phyloP scores from a whole-genome alignment of 23 tunicate genomes.

The Styela clava region DNA sequence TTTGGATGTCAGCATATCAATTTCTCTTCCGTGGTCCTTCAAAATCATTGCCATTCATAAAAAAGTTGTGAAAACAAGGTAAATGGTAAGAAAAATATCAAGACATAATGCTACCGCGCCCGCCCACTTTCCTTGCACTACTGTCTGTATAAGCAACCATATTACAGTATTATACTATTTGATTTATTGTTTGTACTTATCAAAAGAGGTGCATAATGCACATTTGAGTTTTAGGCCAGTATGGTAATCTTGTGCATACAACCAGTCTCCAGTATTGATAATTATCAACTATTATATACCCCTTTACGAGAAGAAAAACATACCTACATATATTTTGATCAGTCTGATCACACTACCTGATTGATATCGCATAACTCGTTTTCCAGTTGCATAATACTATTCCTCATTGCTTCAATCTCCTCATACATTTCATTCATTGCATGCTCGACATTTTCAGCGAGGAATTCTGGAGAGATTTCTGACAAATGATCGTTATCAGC shows the following conservation, averaged over 20 bases:
- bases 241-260: no score
- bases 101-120: no score
- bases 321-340: no score
- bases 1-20: conserved; percentile 17
- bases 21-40: conserved; percentile 22
- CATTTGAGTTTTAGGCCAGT: no score
- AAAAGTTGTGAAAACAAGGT: not conserved
- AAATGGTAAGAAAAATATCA: not conserved
- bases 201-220: no score
- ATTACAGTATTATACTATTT: no score
- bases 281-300: no score
- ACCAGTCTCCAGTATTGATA: no score
- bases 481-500: conserved; percentile 29
- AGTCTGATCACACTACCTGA: conserved; percentile 56
- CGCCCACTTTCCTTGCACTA: no score
- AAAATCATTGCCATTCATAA: conserved; percentile 7
- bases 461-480: conserved; percentile 47
- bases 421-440: conserved; percentile 36
- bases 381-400: conserved; percentile 56
- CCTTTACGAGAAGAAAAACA: no score
- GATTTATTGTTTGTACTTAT: no score
- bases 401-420: conserved; percentile 57
- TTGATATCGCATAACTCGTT: conserved; percentile 59
- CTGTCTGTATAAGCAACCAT: no score
- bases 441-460: conserved; percentile 41